phyloP scores from a whole-genome alignment of 2,888 invertebrate genomes.

The Polydrusus cervinus region DNA sequence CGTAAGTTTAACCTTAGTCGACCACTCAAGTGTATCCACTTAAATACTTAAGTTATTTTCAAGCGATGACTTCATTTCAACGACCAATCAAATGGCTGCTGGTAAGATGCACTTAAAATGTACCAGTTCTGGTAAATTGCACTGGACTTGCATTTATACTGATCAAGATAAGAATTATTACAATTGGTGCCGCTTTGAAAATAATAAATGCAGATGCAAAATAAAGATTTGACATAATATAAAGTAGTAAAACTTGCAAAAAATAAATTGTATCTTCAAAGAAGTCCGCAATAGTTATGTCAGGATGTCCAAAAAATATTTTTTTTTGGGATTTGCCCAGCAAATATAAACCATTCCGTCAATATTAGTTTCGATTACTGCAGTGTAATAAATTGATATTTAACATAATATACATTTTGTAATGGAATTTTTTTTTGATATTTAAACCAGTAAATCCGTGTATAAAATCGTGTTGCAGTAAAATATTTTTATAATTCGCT shows the following conservation, averaged over 20 bases:
- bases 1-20: slow-evolving; percentile 8
- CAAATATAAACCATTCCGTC: too few relatives aligned
- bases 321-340: too few relatives aligned
- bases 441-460: too few relatives aligned
- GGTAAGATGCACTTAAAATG: slow-evolving; percentile 29
- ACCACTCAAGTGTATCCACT: slow-evolving; percentile 29
- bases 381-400: too few relatives aligned
- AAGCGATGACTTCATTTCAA: slow-evolving; percentile 35
- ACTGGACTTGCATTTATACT: slow-evolving; percentile 17
- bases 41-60: slow-evolving; percentile 32
- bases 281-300: neutral
- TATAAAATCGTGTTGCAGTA: too few relatives aligned
- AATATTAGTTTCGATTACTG: too few relatives aligned
- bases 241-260: neutral
- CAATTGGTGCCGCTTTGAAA: slow-evolving; percentile 18
- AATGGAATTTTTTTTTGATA: too few relatives aligned
- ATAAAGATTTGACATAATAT: neutral
- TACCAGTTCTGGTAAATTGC: slow-evolving; percentile 22
- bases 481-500: too few relatives aligned
- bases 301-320: too few relatives aligned
- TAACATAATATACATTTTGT: too few relatives aligned
- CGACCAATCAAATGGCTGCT: slow-evolving; percentile 4
- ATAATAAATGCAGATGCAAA: neutral
- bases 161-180: slow-evolving; percentile 44
- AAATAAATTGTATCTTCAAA: neutral